phyloP scores from a whole-genome alignment of 2,113 vertebrate genomes.

The Ctenomys sociabilis region DNA sequence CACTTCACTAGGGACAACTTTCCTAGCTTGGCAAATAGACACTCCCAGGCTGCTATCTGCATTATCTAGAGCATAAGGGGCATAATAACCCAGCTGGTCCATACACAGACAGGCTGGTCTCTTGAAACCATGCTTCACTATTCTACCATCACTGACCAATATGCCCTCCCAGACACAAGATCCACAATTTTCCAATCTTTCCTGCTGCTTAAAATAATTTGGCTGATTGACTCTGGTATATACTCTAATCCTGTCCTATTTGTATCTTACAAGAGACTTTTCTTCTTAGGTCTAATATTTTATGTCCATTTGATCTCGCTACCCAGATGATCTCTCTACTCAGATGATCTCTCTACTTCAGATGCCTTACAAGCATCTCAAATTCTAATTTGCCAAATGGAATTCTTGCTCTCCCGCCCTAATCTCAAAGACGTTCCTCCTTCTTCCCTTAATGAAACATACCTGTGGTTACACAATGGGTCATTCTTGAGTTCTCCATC shows the following conservation, averaged over 20 bases:
- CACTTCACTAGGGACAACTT: neutral
- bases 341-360: neutral
- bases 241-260: neutral
- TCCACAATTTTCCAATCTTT: neutral
- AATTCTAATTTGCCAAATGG: neutral
- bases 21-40: neutral
- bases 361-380: constrained; percentile 9
- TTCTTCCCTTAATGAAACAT: neutral
- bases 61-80: neutral
- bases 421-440: neutral
- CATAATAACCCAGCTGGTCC: neutral
- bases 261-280: neutral
- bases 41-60: neutral
- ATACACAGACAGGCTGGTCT: neutral
- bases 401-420: neutral
- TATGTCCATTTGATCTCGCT: neutral
- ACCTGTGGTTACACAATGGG: neutral
- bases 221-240: neutral
- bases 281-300: neutral
- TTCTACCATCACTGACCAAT: neutral
- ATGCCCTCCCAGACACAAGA: neutral
- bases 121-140: neutral
- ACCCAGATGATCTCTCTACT: too few species aligned
- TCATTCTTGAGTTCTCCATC: neutral
- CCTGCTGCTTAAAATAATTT: constrained; percentile 5